A percentile compares a stretch with the other conserved stretches of the same genome.
Evolutionary conservation across 2,797 vertebrate species (phyloP).

Genomic region (Calcarius lapponicus): DNA sequence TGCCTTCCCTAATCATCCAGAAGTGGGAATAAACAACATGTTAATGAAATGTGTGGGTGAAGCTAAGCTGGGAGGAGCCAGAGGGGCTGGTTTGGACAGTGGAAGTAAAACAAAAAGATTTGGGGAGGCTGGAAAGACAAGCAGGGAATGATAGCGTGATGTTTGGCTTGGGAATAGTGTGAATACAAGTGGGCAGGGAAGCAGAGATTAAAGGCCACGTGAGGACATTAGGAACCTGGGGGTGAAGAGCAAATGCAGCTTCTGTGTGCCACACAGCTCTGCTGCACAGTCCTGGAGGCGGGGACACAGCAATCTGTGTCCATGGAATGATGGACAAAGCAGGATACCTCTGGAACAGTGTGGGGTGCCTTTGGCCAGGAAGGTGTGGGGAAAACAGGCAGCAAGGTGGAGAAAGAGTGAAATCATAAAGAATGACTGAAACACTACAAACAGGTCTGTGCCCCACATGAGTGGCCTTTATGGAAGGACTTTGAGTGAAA

Average conservation of each 20-base stretch:
- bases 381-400: not conserved
- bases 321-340: not conserved
- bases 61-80: slow-evolving; percentile 9
- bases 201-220: not conserved
- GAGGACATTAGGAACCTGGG: not conserved
- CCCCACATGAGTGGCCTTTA: not conserved
- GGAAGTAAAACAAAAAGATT: not conserved
- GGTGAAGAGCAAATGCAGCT: not conserved
- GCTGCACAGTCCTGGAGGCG: not conserved
- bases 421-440: not conserved
- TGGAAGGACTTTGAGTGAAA: not conserved
- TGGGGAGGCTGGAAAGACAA: not conserved
- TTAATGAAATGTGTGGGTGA: slow-evolving; percentile 41
- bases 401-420: not conserved
- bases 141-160: not conserved
- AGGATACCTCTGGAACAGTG: not conserved
- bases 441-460: not conserved
- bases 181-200: not conserved
- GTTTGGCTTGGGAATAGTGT: not conserved
- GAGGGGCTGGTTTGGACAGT: not conserved
- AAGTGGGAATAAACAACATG: slow-evolving; percentile 33
- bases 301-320: not conserved
- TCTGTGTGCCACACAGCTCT: not conserved
- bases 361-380: not conserved
- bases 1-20: not conserved